A percentile compares a stretch with the other conserved stretches of the same genome.
These are phyloP conservation scores for Scaptomyza hsui DNA, from an alignment of 1,140 invertebrate genomes.

Conservation along the genomic window DNA sequence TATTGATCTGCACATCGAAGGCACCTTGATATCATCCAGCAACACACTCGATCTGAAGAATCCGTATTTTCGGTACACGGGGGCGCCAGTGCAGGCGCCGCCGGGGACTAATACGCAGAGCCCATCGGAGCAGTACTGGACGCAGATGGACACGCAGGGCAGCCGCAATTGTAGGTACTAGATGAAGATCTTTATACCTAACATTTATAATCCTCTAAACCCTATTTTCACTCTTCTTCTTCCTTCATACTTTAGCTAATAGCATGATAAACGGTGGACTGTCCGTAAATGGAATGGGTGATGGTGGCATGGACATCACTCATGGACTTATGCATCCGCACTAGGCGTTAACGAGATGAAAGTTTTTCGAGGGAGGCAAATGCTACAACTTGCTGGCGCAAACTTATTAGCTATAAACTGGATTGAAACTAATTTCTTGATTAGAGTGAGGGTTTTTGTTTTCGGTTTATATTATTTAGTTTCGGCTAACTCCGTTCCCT, in stretches of 20 bases:
- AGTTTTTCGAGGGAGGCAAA: constrained; percentile 15
- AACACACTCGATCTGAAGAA: constrained; percentile 99
- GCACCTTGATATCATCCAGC: constrained; percentile 91
- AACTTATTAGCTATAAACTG: constrained; percentile 16
- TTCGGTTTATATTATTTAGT: too few species aligned
- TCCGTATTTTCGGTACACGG: constrained; percentile 98
- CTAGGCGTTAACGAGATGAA: constrained; percentile 31
- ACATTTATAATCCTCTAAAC: constrained; percentile 1
- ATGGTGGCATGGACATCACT: constrained; percentile 88
- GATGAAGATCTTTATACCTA: background rate
- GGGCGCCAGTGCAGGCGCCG: constrained; percentile 93
- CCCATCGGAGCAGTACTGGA: constrained; percentile 96
- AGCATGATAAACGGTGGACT: constrained; percentile 93
- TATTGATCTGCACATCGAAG: constrained; percentile 96
- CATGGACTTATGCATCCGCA: constrained; percentile 78
- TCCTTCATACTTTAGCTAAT: constrained; percentile 85
- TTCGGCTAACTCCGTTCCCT: too few species aligned
- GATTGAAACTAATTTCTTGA: constrained; percentile 26
- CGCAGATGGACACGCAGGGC: constrained; percentile 89
- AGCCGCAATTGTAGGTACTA: constrained; percentile 77
- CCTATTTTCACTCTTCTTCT: constrained; percentile 24
- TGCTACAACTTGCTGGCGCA: constrained; percentile 33
- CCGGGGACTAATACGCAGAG: constrained; percentile 95
- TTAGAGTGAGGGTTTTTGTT: too few species aligned
- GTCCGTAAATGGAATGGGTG: constrained; percentile 90